Percentiles rank a stretch among this genome's conserved stretches.
phyloP scores from a whole-genome alignment of 2,113 vertebrate species.

The Donacobius atricapilla region DNA sequence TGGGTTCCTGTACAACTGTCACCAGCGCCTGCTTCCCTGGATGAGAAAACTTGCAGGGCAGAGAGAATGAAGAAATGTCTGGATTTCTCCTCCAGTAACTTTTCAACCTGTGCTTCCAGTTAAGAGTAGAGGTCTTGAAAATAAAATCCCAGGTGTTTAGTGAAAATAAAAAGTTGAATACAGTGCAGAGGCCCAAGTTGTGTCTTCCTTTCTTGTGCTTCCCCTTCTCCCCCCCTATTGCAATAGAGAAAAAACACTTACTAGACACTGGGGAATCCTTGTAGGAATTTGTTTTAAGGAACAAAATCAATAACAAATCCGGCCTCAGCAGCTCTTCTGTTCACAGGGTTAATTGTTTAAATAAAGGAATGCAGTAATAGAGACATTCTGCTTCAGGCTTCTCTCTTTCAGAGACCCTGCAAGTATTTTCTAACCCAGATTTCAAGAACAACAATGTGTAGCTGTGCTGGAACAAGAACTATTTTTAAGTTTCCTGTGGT shows the following conservation, averaged over 20 bases:
- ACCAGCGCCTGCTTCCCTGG: not conserved
- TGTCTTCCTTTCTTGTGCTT: not conserved
- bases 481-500: constrained; percentile 64
- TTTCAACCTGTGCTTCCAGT: not conserved
- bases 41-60: not conserved
- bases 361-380: not conserved
- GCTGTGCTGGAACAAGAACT: constrained; percentile 44
- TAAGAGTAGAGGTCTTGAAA: not conserved
- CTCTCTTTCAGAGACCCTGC: not conserved
- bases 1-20: not conserved
- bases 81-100: not conserved
- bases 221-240: not conserved
- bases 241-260: not conserved
- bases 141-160: not conserved
- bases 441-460: constrained; percentile 44
- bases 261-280: not conserved
- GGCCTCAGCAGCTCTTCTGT: not conserved
- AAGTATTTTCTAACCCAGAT: constrained; percentile 54
- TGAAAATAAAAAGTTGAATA: not conserved
- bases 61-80: not conserved
- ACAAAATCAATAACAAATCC: not conserved
- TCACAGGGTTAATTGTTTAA: constrained; percentile 3
- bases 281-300: not conserved
- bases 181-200: not conserved
- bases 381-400: not conserved